Percentiles rank a stretch among this genome's conserved stretches.
phyloP scores from a whole-genome alignment of 2,797 vertebrate species.

The Sebastes taczanowskii region DNA sequence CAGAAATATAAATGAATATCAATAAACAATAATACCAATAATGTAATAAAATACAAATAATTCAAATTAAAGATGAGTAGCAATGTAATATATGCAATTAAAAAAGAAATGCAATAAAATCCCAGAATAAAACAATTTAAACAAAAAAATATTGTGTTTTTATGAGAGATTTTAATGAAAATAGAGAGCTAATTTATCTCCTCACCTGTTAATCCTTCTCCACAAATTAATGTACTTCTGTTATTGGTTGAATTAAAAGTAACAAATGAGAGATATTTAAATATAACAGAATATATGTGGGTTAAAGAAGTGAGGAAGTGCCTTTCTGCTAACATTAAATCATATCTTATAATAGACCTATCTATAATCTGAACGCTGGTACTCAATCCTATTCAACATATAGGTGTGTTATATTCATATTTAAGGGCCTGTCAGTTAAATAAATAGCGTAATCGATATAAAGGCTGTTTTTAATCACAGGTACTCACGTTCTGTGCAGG shows the following conservation, averaged over 20 bases:
- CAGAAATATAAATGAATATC: no score
- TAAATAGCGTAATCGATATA: not conserved
- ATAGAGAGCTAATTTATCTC: not conserved
- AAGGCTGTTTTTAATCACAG: not conserved
- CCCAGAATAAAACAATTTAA: not conserved
- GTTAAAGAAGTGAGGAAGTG: not conserved
- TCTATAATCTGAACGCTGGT: not conserved
- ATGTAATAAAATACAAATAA: not conserved
- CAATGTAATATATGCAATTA: not conserved
- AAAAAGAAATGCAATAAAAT: not conserved
- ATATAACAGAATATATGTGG: accelerated
- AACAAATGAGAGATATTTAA: not conserved
- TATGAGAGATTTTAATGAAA: not conserved
- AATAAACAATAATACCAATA: not conserved
- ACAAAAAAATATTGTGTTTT: accelerated
- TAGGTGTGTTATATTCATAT: not conserved
- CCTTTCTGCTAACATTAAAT: not conserved
- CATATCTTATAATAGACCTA: not conserved
- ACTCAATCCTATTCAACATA: not conserved
- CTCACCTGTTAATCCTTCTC: not conserved
- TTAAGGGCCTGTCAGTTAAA: not conserved
- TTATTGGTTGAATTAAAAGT: not conserved
- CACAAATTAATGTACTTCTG: not conserved
- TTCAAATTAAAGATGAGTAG: not conserved
- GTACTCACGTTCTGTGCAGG: slow-evolving; percentile 39